Percentiles rank a stretch among this genome's conserved stretches.
These are phyloP conservation scores for Orthonychiurus folsomi DNA, from an alignment of 2,888 invertebrate genomes.

Conservation along the genomic window DNA sequence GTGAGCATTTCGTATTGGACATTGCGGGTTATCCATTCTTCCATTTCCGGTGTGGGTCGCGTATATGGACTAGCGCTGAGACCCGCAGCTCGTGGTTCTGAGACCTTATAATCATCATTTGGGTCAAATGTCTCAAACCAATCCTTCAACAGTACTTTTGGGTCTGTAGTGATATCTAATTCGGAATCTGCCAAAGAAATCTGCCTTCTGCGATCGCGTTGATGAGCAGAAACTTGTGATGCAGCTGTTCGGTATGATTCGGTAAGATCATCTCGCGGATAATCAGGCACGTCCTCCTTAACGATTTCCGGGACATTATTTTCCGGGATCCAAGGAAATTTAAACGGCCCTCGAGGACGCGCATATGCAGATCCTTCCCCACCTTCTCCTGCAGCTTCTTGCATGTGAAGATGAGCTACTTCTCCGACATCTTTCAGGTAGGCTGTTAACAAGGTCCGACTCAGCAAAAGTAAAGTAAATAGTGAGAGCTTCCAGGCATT, in stretches of 20 bases:
- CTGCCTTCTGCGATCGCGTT: not conserved
- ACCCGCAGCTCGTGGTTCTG: not conserved
- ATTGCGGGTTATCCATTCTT: not conserved
- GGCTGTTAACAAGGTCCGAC: not conserved
- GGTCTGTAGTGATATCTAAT: not conserved
- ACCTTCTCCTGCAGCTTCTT: not conserved
- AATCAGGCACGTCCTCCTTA: not conserved
- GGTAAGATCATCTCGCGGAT: not conserved
- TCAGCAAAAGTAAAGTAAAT: not conserved
- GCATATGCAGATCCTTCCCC: too few relatives aligned
- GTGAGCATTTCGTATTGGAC: not conserved
- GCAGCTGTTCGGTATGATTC: not conserved
- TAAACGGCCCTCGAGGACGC: too few relatives aligned
- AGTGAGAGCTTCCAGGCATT: too few relatives aligned
- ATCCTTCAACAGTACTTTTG: not conserved
- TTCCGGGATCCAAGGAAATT: not conserved
- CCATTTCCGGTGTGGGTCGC: not conserved
- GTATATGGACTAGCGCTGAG: not conserved
- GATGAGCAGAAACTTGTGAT: not conserved
- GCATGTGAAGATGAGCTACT: not conserved
- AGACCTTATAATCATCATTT: not conserved
- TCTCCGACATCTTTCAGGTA: not conserved
- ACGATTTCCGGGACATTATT: not conserved
- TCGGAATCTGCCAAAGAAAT: not conserved
- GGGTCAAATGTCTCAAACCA: conserved; percentile 7